These are phyloP conservation scores for Chlorops oryzae DNA, from an alignment of 1,140 invertebrate species.

Conservation along the genomic window DNA sequence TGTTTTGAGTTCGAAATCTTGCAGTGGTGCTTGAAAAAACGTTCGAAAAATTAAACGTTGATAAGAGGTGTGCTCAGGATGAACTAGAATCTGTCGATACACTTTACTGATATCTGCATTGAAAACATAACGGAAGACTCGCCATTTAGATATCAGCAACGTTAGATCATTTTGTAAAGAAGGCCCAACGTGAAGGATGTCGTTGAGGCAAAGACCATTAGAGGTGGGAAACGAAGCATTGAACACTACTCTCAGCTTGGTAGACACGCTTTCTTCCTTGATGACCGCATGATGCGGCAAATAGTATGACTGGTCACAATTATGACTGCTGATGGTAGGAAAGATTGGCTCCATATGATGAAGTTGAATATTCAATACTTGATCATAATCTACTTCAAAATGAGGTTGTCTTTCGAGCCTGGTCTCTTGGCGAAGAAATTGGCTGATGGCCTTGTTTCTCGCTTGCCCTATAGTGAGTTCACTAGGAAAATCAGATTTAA, in stretches of 20 bases:
- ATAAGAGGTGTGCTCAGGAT: neutral
- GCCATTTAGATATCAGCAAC: slow-evolving; percentile 35
- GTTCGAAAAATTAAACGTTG: neutral
- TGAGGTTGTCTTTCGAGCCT: too few species aligned
- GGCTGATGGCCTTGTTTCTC: too few species aligned
- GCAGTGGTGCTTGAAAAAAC: neutral
- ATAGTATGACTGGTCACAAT: too few species aligned
- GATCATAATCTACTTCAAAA: too few species aligned
- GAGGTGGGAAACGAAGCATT: slow-evolving; percentile 22
- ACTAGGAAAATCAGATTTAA: too few species aligned
- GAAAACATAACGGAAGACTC: slow-evolving; percentile 28
- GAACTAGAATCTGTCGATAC: slow-evolving; percentile 28
- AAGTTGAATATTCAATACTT: too few species aligned
- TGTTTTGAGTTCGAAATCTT: neutral
- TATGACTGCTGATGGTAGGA: too few species aligned
- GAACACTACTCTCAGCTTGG: slow-evolving; percentile 34
- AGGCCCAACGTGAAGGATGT: slow-evolving; percentile 34
- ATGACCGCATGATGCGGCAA: slow-evolving; percentile 13
- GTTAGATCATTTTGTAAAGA: slow-evolving; percentile 35
- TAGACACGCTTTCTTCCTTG: slow-evolving; percentile 11
- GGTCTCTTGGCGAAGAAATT: too few species aligned
- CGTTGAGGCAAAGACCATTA: slow-evolving; percentile 31
- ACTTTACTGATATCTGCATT: slow-evolving; percentile 38
- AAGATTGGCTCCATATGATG: too few species aligned
- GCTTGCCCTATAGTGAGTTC: too few species aligned